Percentiles rank a stretch among this genome's conserved stretches.
Conservation (phyloP, 1,140 invertebrate genomes). For the Diplogasteroides magnus region DNA sequence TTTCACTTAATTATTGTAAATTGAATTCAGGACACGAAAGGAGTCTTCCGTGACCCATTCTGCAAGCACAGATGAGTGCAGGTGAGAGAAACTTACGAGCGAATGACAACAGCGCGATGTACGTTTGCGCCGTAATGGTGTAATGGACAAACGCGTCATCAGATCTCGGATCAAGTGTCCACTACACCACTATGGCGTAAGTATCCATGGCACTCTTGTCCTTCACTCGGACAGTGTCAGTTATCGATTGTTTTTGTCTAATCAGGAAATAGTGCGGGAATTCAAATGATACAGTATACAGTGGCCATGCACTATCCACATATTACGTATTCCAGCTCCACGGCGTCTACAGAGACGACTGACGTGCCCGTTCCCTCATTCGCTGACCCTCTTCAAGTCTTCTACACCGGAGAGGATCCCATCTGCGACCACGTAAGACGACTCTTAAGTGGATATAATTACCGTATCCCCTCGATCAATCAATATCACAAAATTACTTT, state of each 20-base stretch:
- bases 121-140: no score
- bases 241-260: constrained; percentile 6
- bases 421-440: constrained; percentile 30
- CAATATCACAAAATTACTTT: no score
- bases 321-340: constrained; percentile 7
- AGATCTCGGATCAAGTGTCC: no score
- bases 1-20: no score
- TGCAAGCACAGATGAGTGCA: constrained; percentile 12
- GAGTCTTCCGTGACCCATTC: constrained; percentile 10
- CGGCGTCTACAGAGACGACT: constrained; percentile 13
- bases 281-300: constrained; percentile 1
- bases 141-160: no score
- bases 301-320: neutral
- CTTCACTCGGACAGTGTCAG: no score
- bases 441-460: neutral
- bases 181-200: no score
- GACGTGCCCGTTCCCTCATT: constrained; percentile 13
- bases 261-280: neutral
- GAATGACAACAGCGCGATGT: no score
- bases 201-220: no score
- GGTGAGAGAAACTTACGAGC: no score
- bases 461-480: no score
- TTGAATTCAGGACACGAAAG: no score
- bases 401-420: constrained; percentile 33
- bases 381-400: constrained; percentile 28